A percentile compares a stretch with the other conserved stretches of the same genome.
phyloP scores from a whole-genome alignment of 2,888 invertebrate genomes.

The Agrochola macilenta region DNA sequence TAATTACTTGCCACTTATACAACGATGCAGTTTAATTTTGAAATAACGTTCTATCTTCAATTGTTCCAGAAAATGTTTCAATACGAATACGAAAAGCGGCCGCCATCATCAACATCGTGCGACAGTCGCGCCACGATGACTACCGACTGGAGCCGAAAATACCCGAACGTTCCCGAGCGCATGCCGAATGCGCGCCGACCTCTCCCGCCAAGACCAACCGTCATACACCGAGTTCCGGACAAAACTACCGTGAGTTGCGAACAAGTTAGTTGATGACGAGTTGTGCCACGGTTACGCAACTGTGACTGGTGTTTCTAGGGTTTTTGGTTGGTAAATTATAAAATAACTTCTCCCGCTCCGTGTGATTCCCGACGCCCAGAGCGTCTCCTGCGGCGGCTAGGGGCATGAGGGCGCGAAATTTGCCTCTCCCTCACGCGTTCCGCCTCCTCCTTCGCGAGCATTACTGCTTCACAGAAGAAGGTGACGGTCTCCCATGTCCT shows the following conservation, averaged over 20 bases:
- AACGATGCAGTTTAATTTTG: background rate
- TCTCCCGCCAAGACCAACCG: constrained; percentile 80
- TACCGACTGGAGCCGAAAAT: constrained; percentile 74
- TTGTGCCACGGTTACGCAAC: background rate
- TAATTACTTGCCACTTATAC: too few species aligned
- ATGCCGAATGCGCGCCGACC: constrained; percentile 75
- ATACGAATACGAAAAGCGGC: constrained; percentile 85
- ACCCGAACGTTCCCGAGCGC: constrained; percentile 64
- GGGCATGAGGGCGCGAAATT: too few species aligned
- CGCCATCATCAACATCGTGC: constrained; percentile 74
- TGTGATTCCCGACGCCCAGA: too few species aligned
- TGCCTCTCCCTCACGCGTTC: too few species aligned
- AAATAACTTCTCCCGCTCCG: too few species aligned
- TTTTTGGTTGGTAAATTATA: too few species aligned
- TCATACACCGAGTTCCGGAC: constrained; percentile 75
- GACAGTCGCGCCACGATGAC: constrained; percentile 74
- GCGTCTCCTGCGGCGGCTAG: too few species aligned
- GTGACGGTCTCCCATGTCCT: too few species aligned
- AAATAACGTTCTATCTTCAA: background rate
- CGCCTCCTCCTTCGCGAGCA: too few species aligned
- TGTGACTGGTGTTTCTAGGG: too few species aligned
- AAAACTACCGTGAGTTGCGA: constrained; percentile 80
- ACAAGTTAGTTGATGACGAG: background rate
- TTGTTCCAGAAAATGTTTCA: constrained; percentile 79
- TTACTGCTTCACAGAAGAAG: too few species aligned